phyloP scores from a whole-genome alignment of 2,113 vertebrate genomes.

The Ramphastos sulfuratus region DNA sequence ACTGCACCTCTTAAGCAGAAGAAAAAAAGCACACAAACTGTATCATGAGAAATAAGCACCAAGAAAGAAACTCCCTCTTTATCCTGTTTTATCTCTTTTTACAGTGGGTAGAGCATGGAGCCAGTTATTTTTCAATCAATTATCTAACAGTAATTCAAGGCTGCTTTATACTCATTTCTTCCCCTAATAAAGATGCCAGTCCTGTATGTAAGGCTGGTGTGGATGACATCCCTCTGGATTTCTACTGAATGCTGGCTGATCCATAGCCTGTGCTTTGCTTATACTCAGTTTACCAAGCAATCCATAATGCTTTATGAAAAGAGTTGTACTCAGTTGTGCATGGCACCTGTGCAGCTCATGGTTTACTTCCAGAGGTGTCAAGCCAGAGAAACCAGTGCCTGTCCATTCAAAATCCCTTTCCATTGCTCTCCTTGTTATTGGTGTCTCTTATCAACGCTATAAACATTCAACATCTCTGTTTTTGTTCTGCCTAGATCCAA shows the following conservation, averaged over 20 bases:
- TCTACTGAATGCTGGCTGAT: background rate
- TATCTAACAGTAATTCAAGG: background rate
- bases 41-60: background rate
- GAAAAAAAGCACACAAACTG: background rate
- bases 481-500: background rate
- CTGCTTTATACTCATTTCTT: background rate
- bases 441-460: background rate
- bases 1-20: background rate
- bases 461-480: background rate
- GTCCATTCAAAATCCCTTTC: background rate
- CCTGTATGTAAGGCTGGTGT: background rate
- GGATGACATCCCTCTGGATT: background rate
- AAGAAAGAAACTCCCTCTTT: background rate
- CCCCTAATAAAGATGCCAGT: background rate
- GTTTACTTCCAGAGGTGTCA: background rate
- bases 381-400: background rate
- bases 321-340: background rate
- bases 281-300: background rate
- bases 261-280: background rate
- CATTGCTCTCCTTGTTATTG: background rate
- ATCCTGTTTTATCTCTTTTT: background rate
- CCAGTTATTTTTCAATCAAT: background rate
- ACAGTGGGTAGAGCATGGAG: background rate
- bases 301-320: background rate
- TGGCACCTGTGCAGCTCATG: background rate